Conservation (phyloP, 92 coral and sea anemone genomes). For the Epizoanthus illoricatus region DNA sequence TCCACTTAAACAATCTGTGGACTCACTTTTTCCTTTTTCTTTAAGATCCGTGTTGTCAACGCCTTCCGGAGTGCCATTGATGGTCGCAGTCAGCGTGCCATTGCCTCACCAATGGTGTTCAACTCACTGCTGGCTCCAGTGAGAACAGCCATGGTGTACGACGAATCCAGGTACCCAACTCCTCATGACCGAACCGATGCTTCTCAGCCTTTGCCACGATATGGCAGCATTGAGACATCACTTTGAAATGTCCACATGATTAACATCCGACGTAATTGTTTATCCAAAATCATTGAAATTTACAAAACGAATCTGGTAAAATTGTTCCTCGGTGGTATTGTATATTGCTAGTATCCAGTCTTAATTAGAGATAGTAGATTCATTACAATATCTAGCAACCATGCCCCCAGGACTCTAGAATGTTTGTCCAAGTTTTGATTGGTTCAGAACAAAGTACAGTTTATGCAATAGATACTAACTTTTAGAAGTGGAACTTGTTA, state of each 20-base stretch:
- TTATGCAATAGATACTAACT: too few relatives aligned
- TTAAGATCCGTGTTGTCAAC: conserved; percentile 96
- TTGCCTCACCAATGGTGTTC: conserved; percentile 97
- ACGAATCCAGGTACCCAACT: conserved; percentile 63
- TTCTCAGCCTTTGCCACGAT: conserved; percentile 65
- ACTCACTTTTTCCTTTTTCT: background rate
- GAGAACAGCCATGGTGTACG: conserved; percentile 95
- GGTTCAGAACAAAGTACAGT: too few relatives aligned
- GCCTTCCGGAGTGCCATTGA: conserved; percentile 98
- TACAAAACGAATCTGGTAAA: background rate
- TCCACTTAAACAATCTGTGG: too few relatives aligned
- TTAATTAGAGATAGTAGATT: background rate
- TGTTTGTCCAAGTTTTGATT: too few relatives aligned
- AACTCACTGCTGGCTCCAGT: conserved; percentile 99
- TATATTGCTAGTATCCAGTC: background rate
- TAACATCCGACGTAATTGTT: conserved; percentile 6
- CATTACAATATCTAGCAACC: background rate
- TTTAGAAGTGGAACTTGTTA: too few relatives aligned
- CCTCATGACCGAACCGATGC: conserved; percentile 68
- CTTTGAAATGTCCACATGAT: conserved; percentile 17
- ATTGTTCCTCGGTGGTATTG: conserved; percentile 13
- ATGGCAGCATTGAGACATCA: conserved; percentile 88
- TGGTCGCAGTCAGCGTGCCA: conserved; percentile 94
- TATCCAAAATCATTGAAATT: conserved; percentile 21
- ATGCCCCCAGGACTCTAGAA: background rate